Percentiles rank a stretch among this genome's conserved stretches.
Conservation (phyloP, 2,113 vertebrate genomes). For the Numenius arquata region DNA sequence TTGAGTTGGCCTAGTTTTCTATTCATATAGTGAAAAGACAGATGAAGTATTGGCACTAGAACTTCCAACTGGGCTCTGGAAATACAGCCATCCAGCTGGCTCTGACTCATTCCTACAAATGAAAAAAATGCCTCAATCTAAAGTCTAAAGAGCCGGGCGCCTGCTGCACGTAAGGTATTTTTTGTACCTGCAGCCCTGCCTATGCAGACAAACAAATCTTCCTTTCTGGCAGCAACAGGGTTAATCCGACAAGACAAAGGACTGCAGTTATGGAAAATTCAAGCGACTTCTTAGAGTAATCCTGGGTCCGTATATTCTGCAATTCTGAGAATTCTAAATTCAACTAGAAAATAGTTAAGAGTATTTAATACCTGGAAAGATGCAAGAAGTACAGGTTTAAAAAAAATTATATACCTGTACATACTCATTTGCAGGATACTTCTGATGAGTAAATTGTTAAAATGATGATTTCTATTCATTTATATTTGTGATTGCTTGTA, state of each 20-base stretch:
- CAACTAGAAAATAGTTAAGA: background rate
- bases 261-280: background rate
- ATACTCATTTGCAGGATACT: background rate
- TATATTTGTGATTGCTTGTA: background rate
- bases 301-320: background rate
- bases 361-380: background rate
- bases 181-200: background rate
- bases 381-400: fast-evolving
- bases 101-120: background rate
- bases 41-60: background rate
- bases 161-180: background rate
- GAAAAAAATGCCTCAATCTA: background rate
- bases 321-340: background rate
- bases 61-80: background rate
- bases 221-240: background rate
- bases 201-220: background rate
- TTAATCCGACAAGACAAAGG: background rate
- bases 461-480: background rate
- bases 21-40: background rate
- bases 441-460: background rate
- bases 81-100: background rate
- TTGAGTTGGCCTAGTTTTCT: background rate
- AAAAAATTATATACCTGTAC: background rate
- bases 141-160: background rate
- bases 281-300: background rate